Evolutionary conservation across 37 sponge, comb jelly and placozoan genomes (phyloP).

Genomic region (Mnemiopsis leidyi): DNA sequence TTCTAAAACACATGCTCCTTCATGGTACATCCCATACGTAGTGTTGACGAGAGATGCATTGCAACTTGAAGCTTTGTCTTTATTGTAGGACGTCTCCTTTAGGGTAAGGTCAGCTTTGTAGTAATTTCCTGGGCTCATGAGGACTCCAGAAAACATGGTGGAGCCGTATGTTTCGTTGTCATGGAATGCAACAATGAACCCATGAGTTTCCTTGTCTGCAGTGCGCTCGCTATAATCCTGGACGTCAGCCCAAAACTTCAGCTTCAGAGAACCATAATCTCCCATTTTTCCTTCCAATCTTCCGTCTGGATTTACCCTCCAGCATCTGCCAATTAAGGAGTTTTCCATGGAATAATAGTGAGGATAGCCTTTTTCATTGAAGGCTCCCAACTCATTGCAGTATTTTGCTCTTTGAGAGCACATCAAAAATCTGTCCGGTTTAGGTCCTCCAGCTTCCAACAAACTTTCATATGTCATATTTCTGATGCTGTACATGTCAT

Average conservation of each 20-base stretch:
- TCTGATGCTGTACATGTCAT: neutral
- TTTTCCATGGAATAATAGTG: neutral
- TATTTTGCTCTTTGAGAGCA: neutral
- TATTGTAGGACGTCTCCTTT: neutral
- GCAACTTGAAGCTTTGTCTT: neutral
- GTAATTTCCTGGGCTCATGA: neutral
- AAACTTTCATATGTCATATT: neutral
- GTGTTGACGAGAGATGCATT: neutral
- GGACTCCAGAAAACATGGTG: neutral
- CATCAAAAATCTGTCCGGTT: neutral
- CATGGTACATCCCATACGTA: neutral
- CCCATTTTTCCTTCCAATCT: neutral
- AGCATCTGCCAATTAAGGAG: neutral
- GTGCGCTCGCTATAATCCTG: neutral
- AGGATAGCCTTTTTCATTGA: neutral
- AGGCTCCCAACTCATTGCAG: neutral
- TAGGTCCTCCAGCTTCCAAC: neutral
- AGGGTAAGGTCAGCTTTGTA: slow-evolving; percentile 1
- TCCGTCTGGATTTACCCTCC: neutral
- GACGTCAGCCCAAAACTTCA: slow-evolving; percentile 17
- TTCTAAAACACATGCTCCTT: neutral
- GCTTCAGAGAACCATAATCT: neutral
- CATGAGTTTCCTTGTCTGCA: neutral
- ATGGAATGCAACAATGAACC: slow-evolving; percentile 11
- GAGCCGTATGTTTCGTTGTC: slow-evolving; percentile 2